These are phyloP conservation scores for Castor canadensis DNA, from an alignment of 2,113 vertebrate genomes.

Conservation along the genomic window DNA sequence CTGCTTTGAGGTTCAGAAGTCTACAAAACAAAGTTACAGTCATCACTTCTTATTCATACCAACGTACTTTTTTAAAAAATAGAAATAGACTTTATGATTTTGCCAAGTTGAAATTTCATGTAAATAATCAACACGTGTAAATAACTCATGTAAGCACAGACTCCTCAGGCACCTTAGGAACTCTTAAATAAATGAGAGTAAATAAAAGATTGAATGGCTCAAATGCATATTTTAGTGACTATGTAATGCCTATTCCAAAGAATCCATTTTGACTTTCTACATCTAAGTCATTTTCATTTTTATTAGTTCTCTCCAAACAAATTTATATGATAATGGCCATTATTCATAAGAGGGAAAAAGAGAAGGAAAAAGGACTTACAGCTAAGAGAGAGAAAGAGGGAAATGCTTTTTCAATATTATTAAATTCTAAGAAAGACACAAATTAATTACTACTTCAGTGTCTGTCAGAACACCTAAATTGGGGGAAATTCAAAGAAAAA, in stretches of 20 bases:
- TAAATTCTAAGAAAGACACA: background rate
- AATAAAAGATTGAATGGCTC: background rate
- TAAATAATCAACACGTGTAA: background rate
- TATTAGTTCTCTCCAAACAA: slow-evolving; percentile 53
- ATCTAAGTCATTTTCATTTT: slow-evolving; percentile 67
- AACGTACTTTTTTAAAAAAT: background rate
- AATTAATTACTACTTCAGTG: background rate
- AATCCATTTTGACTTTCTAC: slow-evolving; percentile 1
- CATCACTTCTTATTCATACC: background rate
- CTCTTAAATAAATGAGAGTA: background rate
- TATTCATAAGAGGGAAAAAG: background rate
- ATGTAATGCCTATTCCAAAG: background rate
- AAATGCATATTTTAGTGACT: slow-evolving; percentile 39
- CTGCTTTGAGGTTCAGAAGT: background rate
- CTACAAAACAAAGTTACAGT: background rate
- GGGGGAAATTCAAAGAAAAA: background rate
- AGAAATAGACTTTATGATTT: background rate
- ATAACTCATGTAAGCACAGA: background rate
- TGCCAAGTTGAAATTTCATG: background rate
- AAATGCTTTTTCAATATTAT: background rate
- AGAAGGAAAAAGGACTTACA: background rate
- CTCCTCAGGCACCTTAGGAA: background rate
- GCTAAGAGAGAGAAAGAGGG: background rate
- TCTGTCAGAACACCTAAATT: background rate
- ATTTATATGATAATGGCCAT: slow-evolving; percentile 62